Evolutionary conservation across 2,888 invertebrate genomes (phyloP).

Genomic region (Mythimna impura): DNA sequence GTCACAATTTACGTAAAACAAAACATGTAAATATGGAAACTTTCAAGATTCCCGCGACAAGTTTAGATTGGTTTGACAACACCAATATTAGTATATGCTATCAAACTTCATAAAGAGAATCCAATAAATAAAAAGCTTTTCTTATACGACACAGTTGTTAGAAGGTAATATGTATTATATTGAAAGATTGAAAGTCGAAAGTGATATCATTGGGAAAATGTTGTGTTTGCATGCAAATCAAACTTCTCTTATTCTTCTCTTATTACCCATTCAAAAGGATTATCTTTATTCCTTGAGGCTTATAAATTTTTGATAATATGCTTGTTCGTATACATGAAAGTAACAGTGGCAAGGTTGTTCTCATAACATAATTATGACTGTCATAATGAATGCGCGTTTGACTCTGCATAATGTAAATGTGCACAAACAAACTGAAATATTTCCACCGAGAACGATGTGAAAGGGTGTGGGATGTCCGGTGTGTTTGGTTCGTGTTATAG

Average conservation of each 20-base stretch:
- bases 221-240: conserved; percentile 64
- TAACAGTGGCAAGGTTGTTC: conserved; percentile 54
- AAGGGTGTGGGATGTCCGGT: conserved; percentile 58
- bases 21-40: conserved; percentile 36
- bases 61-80: conserved; percentile 62
- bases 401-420: conserved; percentile 65
- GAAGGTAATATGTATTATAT: conserved; percentile 21
- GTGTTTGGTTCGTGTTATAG: conserved; percentile 56
- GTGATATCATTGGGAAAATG: conserved; percentile 48
- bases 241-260: conserved; percentile 34
- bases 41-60: conserved; percentile 43
- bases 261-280: conserved; percentile 12
- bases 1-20: conserved; percentile 1
- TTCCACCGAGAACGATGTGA: conserved; percentile 53
- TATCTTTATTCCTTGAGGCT: conserved; percentile 6
- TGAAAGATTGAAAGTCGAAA: conserved; percentile 49
- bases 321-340: conserved; percentile 20
- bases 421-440: conserved; percentile 58
- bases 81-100: conserved; percentile 42
- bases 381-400: conserved; percentile 66
- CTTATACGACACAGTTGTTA: conserved; percentile 13
- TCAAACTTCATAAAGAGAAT: conserved; percentile 43
- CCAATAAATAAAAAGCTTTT: conserved; percentile 35
- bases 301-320: conserved; percentile 23
- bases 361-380: conserved; percentile 70